Percentiles rank a stretch among this genome's conserved stretches.
Conservation (phyloP, 2,797 vertebrate species). For the Pseudochirops cupreus region DNA sequence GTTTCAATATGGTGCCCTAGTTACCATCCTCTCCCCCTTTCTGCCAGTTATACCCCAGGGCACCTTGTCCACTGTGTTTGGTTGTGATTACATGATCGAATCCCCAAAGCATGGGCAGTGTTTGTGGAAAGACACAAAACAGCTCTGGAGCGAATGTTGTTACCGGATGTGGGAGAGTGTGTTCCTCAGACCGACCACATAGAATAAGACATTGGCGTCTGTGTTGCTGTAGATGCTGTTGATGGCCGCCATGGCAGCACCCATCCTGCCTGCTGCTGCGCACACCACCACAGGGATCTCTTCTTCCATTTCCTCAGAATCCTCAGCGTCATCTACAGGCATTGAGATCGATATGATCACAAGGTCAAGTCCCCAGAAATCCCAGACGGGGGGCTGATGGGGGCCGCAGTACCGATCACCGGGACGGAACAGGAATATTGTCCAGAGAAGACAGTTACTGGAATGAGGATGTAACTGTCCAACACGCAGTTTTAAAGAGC, state of each 20-base stretch:
- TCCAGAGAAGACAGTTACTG: neutral
- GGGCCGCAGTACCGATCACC: neutral
- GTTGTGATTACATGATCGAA: neutral
- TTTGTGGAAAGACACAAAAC: neutral
- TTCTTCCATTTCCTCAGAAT: slow-evolving; percentile 81
- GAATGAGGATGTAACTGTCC: neutral
- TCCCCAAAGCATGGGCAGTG: neutral
- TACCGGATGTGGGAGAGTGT: slow-evolving; percentile 91
- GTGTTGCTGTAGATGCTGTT: slow-evolving; percentile 96
- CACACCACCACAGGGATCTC: slow-evolving; percentile 94
- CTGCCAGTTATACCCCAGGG: neutral
- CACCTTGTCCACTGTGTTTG: neutral
- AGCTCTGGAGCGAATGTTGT: neutral
- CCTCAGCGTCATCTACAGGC: slow-evolving; percentile 80
- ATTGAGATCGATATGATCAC: slow-evolving; percentile 21
- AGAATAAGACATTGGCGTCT: slow-evolving; percentile 91
- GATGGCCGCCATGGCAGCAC: slow-evolving; percentile 93
- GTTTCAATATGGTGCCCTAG: neutral
- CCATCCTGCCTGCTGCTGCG: slow-evolving; percentile 92
- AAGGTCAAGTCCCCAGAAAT: neutral
- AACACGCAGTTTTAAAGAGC: neutral
- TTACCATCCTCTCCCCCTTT: neutral
- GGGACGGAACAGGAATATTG: neutral
- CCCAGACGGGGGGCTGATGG: neutral
- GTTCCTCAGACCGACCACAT: slow-evolving; percentile 92